Evolutionary conservation across 2,888 invertebrate genomes (phyloP).

Genomic region (Terebella lapidaria): DNA sequence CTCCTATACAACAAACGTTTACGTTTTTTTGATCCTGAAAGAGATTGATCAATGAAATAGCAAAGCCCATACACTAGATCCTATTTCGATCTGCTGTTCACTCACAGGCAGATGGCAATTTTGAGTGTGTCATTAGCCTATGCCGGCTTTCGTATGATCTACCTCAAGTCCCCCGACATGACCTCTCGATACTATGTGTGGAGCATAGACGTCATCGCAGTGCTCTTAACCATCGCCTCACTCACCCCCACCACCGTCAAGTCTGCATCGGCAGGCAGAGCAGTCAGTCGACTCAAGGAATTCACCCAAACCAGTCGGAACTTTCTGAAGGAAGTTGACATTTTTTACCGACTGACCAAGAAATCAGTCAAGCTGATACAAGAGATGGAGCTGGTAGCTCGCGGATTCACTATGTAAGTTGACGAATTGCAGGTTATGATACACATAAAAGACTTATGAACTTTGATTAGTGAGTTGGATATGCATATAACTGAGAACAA

Average conservation of each 20-base stretch:
- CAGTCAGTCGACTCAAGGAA: neutral
- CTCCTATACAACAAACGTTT: too few relatives aligned
- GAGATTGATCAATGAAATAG: neutral
- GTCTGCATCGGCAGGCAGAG: slow-evolving; percentile 15
- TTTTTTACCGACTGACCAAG: slow-evolving; percentile 5
- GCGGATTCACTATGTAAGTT: slow-evolving; percentile 44
- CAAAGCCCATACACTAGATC: too few relatives aligned
- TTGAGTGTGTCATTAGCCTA: slow-evolving; percentile 16
- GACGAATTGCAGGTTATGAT: neutral
- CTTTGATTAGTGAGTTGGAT: too few relatives aligned
- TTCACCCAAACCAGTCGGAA: neutral
- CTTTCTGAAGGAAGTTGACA: neutral
- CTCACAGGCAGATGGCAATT: slow-evolving; percentile 16
- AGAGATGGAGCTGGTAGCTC: slow-evolving; percentile 39
- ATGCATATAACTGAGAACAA: too few relatives aligned
- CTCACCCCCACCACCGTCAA: slow-evolving; percentile 15
- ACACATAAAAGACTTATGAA: neutral
- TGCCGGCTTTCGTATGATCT: slow-evolving; percentile 18
- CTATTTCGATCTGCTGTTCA: neutral
- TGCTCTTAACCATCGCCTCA: slow-evolving; percentile 11
- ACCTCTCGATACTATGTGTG: neutral
- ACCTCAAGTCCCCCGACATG: slow-evolving; percentile 13
- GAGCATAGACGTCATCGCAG: slow-evolving; percentile 14
- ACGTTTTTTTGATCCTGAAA: neutral
- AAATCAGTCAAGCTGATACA: slow-evolving; percentile 34